These are phyloP conservation scores for Eupithecia exiguata DNA, from an alignment of 2,888 invertebrate genomes.

Conservation along the genomic window DNA sequence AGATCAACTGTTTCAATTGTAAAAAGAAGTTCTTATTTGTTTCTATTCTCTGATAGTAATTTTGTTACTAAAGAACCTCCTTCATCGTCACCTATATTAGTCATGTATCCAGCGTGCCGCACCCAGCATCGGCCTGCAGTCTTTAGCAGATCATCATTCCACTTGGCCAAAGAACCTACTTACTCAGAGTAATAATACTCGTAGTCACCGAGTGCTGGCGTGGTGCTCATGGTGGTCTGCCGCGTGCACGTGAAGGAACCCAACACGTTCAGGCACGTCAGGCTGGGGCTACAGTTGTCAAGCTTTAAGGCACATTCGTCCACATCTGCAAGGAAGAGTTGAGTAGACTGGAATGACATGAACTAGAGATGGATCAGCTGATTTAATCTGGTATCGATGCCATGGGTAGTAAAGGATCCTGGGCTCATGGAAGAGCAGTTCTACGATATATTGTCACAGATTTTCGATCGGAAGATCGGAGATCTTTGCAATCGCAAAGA, in stretches of 20 bases:
- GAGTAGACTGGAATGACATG: neutral
- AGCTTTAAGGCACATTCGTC: conserved; percentile 86
- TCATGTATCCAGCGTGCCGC: too few species aligned
- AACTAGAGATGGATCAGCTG: neutral
- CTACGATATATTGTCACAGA: neutral
- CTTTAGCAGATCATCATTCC: too few species aligned
- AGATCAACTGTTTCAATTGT: too few species aligned
- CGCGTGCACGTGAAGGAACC: conserved; percentile 93
- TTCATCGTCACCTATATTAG: too few species aligned
- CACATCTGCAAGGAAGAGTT: conserved; percentile 77
- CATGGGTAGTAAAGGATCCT: neutral
- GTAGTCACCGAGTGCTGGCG: conserved; percentile 57
- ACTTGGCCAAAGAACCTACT: conserved; percentile 38
- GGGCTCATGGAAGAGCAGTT: neutral
- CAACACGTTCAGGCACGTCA: conserved; percentile 95
- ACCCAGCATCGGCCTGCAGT: too few species aligned
- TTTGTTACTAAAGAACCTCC: too few species aligned
- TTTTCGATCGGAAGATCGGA: too few species aligned
- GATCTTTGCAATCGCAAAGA: too few species aligned
- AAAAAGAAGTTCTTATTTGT: too few species aligned
- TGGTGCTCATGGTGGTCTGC: conserved; percentile 50
- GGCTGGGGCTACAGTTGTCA: conserved; percentile 71
- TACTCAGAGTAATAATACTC: conserved; percentile 73
- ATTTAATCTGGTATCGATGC: neutral
- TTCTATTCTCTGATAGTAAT: too few species aligned